Evolutionary conservation across 2,888 invertebrate species (phyloP).

Genomic region (Harpalus rubripes): DNA sequence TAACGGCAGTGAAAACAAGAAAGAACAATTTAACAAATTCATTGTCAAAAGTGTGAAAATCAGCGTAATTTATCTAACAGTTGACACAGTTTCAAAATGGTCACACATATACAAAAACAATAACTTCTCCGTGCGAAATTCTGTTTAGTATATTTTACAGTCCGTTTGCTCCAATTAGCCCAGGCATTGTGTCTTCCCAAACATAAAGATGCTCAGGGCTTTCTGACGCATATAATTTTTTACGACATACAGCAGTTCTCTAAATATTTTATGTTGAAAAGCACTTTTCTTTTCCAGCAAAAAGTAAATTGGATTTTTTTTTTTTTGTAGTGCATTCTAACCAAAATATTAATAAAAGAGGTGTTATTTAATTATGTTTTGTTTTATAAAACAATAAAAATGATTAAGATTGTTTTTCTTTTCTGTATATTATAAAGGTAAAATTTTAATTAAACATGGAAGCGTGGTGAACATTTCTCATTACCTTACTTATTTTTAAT

Average conservation of each 20-base stretch:
- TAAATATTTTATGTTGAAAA: neutral
- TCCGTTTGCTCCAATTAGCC: slow-evolving; percentile 39
- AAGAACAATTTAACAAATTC: slow-evolving; percentile 16
- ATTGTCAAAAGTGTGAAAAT: slow-evolving; percentile 36
- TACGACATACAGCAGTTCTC: neutral
- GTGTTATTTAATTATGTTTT: slow-evolving; percentile 39
- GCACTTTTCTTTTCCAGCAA: neutral
- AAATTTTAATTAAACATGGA: neutral
- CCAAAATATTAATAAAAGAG: slow-evolving; percentile 29
- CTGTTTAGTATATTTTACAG: slow-evolving; percentile 25
- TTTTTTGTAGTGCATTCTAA: slow-evolving; percentile 29
- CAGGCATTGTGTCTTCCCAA: slow-evolving; percentile 24
- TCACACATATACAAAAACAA: slow-evolving; percentile 26
- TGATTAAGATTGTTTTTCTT: slow-evolving; percentile 8
- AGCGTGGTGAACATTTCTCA: slow-evolving; percentile 12
- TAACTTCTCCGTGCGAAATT: slow-evolving; percentile 26
- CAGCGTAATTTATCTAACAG: slow-evolving; percentile 18
- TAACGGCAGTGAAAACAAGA: slow-evolving; percentile 5
- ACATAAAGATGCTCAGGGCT: slow-evolving; percentile 34
- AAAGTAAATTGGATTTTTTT: slow-evolving; percentile 42
- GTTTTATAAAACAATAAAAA: slow-evolving; percentile 18
- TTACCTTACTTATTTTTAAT: slow-evolving; percentile 30
- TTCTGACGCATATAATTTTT: slow-evolving; percentile 14
- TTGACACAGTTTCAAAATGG: slow-evolving; percentile 54
- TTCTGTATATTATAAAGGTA: slow-evolving; percentile 10